Evolutionary conservation across 1,140 invertebrate species (phyloP), one percentile per base, ranked within the genome.

Genomic region (Scaptomyza hsui): DNA sequence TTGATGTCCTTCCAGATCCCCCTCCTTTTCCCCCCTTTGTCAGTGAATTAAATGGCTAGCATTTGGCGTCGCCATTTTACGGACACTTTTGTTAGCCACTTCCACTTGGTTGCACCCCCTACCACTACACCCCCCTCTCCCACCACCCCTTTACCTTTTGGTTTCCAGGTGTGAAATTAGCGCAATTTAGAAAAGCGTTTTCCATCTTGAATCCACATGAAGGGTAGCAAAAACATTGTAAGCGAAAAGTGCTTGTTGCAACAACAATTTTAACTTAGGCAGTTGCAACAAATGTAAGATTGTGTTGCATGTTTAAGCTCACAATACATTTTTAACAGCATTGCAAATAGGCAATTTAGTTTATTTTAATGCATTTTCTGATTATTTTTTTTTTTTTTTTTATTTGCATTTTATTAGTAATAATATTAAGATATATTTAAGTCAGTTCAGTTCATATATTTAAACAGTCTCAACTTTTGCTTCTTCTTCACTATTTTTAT

Each of bases 151-250:
- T 15, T 4, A 16, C 45, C 44, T 6, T 4, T n/a, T 21, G 3
- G 15, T 26, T 12, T 18, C 53, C 76, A 83, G 81, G 80, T 83
- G 81, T 76, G 72, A 80, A 86, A 86, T 83, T 83, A 85, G 76
- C 72, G 64, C 72, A 65, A 83, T 80, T 83, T 52, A 13, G 21
- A 16, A 56, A 42, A 49, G 44, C 41, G 18, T 35, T 41, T 41
- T 41, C 51, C 51, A 53, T 24, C n/a, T 39, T 39, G 10, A 39
- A n/a, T 35, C 32, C 13, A 12, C 7, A 52, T 21, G 21, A 12
- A 21, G 32, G 16, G 2, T 18, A 19, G 29, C 32, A 9, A 18
- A 19, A n/a, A 18, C 3, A n/a, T n/a, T 10, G 4, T n/a, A 37
- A 18, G 32, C 15, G 24, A 4, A 24, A 24, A 24, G 24, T 24